These are phyloP conservation scores for Rhagoletis pomonella DNA, from an alignment of 1,140 invertebrate genomes.

Conservation along the genomic window DNA sequence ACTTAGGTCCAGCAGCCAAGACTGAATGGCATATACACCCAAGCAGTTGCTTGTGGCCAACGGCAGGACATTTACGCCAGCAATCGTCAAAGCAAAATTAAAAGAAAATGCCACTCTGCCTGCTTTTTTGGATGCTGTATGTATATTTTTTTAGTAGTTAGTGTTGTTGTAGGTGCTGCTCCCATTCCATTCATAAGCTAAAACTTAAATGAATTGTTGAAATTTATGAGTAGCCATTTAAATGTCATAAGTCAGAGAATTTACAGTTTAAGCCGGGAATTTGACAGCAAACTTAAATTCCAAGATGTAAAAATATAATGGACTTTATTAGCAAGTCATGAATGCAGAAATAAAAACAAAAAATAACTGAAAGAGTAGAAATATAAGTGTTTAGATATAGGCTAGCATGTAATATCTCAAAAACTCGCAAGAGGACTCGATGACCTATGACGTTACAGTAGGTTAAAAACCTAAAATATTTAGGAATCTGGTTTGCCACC, in stretches of 20 bases:
- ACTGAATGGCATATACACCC: not conserved
- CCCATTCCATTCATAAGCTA: not conserved
- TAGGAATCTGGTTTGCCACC: too few relatives aligned
- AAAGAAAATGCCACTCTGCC: too few relatives aligned
- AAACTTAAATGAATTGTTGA: not conserved
- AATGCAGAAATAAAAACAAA: too few relatives aligned
- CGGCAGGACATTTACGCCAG: constrained; percentile 8
- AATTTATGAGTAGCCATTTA: constrained; percentile 37
- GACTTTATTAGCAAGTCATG: not conserved
- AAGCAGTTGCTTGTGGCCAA: not conserved
- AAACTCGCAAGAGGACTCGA: too few relatives aligned
- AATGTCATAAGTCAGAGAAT: not conserved
- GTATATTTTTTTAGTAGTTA: not conserved
- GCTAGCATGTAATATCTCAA: too few relatives aligned
- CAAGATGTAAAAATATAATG: not conserved
- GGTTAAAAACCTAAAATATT: too few relatives aligned
- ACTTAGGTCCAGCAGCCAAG: not conserved
- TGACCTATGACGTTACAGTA: too few relatives aligned
- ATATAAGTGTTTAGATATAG: too few relatives aligned
- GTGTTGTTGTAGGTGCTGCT: not conserved
- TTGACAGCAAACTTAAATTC: constrained; percentile 26
- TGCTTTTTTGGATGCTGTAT: too few relatives aligned
- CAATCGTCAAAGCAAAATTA: not conserved
- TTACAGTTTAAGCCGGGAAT: not conserved
- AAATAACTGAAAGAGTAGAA: too few relatives aligned